Base-by-base conservation (phyloP, 1,140 invertebrate species). In the Drosophila subobscura region DNA sequence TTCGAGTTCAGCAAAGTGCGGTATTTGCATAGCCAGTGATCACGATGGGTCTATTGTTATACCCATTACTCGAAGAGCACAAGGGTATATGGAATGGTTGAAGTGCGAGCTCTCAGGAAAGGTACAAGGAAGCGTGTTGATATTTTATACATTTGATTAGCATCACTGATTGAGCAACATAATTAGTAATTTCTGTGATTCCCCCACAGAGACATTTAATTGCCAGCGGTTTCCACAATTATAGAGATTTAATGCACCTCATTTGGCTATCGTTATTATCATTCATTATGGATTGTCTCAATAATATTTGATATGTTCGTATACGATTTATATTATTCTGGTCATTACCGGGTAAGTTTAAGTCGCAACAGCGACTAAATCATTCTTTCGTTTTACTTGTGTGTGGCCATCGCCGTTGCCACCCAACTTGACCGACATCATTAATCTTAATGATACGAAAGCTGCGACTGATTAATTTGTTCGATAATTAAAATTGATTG, bases 401-500 rank as follows among this genome's bases (percentile, higher is more conserved):
- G 22, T 47, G 41, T 76, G 61, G 59, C 29, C 53, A 44, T 61
- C 58, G 56, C 42, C 55, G 63, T 73, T 80, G 81, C 77, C 81
- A 85, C 77, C 79, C 81, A 86, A 58, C 73, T 60, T 42, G 81
- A 63, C 45, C 73, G 64, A 47, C 55, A 78, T 88, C 83, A 88
- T 88, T 88, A 88, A 88, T 88, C 83, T 88, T 88, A 88, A 88
- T 88, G 83, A 88, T 88, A 81, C 78, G 74, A 88, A 72, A 81
- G 60, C 76, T 83, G 83, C 71, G 83, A 88, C 83, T 81, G 83
- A 86, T 86, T 86, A 86, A 88, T 88, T 79, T 88, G 83, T 76
- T 70, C 78, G 78, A 88, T 88, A 88, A 88, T 88, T 88, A 88
- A 88, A 88, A 88, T 88, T 88, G 83, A 88, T 88, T 78, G 67